A percentile compares a stretch with the other conserved stretches of the same genome.
phyloP scores from a whole-genome alignment of 2,113 vertebrate species.

The Corydoras sp. region DNA sequence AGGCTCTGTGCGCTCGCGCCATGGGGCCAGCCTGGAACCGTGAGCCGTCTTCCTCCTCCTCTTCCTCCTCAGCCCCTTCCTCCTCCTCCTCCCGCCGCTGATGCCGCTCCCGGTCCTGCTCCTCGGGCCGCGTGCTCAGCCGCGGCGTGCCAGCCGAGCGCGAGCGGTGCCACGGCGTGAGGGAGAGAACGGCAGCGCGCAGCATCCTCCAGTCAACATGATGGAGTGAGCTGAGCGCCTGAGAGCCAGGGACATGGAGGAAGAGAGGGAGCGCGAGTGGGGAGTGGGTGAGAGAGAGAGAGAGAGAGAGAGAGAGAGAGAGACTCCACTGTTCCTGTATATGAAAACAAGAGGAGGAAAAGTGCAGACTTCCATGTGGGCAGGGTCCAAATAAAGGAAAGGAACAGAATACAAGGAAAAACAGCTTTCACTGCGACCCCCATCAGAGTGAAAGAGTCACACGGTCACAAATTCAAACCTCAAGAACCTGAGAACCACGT shows the following conservation, averaged over 20 bases:
- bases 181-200: constrained; percentile 41
- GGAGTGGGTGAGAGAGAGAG: constrained; percentile 4
- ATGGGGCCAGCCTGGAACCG: constrained; percentile 30
- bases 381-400: constrained; percentile 1
- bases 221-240: constrained; percentile 49
- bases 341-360: not conserved
- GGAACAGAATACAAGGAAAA: constrained; percentile 4
- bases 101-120: constrained; percentile 33
- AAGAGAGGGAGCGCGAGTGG: constrained; percentile 9
- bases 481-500: too few relatives aligned
- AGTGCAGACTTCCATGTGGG: not conserved
- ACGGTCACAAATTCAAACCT: not conserved
- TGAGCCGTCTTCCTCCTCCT: constrained; percentile 28
- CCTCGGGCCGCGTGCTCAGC: constrained; percentile 41
- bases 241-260: constrained; percentile 33
- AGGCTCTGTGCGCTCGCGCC: constrained; percentile 53
- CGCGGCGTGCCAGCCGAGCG: constrained; percentile 32
- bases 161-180: constrained; percentile 40
- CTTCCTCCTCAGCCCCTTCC: constrained; percentile 27
- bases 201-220: constrained; percentile 58
- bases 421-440: not conserved
- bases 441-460: too few relatives aligned
- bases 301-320: constrained; percentile 23
- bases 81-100: constrained; percentile 25
- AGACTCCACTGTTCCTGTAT: not conserved